Evolutionary conservation across 1,140 invertebrate genomes (phyloP).

Genomic region (Drosophila grimshawi): DNA sequence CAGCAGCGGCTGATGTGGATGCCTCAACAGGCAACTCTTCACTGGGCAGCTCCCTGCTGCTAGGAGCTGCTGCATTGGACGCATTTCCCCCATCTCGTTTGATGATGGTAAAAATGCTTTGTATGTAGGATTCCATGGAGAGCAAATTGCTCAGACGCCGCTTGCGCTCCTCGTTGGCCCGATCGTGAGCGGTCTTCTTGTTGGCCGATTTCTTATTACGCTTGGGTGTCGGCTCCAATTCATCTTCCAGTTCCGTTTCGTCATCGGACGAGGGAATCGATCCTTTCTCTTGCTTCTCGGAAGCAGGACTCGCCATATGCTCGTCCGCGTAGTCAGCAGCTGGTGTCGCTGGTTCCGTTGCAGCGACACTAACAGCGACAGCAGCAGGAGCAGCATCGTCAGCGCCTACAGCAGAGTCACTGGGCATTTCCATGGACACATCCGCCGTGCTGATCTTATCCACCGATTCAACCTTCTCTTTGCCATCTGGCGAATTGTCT

Average conservation of each 20-base stretch:
- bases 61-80: constrained; percentile 15
- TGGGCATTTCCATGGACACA: constrained; percentile 46
- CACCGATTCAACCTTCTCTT: constrained; percentile 25
- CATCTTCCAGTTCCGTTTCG: constrained; percentile 71
- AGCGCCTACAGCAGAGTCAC: constrained; percentile 3
- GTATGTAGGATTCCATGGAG: constrained; percentile 80
- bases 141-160: constrained; percentile 66
- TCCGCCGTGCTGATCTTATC: constrained; percentile 25
- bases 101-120: constrained; percentile 73
- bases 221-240: constrained; percentile 69
- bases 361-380: constrained; percentile 2
- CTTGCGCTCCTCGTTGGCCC: constrained; percentile 71
- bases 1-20: constrained; percentile 68
- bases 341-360: constrained; percentile 28
- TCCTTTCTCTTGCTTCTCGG: constrained; percentile 44
- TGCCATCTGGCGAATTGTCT: constrained; percentile 29
- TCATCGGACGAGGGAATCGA: constrained; percentile 67
- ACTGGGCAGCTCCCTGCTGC: constrained; percentile 39
- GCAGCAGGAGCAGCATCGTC: background rate
- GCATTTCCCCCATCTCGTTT: constrained; percentile 60
- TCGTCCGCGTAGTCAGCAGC: constrained; percentile 55
- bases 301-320: constrained; percentile 55
- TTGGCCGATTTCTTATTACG: constrained; percentile 64
- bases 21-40: constrained; percentile 54
- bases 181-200: constrained; percentile 79